A percentile compares a stretch with the other conserved stretches of the same genome.
These are phyloP conservation scores for Drosophila longiperda DNA, from an alignment of 2,888 invertebrate species.

Conservation along the genomic window DNA sequence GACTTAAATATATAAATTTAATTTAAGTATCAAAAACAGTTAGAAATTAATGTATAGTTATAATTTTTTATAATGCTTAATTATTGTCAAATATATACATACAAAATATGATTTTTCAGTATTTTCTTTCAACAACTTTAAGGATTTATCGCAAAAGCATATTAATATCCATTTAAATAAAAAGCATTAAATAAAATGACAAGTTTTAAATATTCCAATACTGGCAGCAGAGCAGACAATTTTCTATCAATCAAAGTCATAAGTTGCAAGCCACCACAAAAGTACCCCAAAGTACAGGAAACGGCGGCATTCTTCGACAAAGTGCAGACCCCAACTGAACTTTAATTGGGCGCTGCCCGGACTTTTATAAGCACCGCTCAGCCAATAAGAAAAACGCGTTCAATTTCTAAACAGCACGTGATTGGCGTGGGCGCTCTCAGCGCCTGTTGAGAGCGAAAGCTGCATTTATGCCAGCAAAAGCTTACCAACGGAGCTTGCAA, in stretches of 20 bases:
- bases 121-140: neutral
- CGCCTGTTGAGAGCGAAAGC: slow-evolving; percentile 44
- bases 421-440: slow-evolving; percentile 40
- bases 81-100: neutral
- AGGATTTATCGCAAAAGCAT: neutral
- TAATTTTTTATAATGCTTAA: neutral
- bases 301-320: slow-evolving; percentile 29
- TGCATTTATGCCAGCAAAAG: slow-evolving; percentile 31
- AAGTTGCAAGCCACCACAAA: neutral
- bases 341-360: slow-evolving; percentile 61
- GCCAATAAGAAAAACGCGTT: slow-evolving; percentile 60
- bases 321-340: slow-evolving; percentile 55
- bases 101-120: neutral
- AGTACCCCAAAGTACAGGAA: neutral
- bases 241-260: neutral
- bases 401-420: slow-evolving; percentile 38
- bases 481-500: slow-evolving; percentile 45
- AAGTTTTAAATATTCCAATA: neutral
- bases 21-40: neutral
- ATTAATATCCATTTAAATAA: neutral
- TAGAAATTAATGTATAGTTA: neutral
- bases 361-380: slow-evolving; percentile 62
- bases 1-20: neutral
- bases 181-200: neutral
- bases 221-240: neutral